These are phyloP conservation scores for Cremastinae sp. DNA, from an alignment of 2,888 invertebrate genomes.

Conservation along the genomic window DNA sequence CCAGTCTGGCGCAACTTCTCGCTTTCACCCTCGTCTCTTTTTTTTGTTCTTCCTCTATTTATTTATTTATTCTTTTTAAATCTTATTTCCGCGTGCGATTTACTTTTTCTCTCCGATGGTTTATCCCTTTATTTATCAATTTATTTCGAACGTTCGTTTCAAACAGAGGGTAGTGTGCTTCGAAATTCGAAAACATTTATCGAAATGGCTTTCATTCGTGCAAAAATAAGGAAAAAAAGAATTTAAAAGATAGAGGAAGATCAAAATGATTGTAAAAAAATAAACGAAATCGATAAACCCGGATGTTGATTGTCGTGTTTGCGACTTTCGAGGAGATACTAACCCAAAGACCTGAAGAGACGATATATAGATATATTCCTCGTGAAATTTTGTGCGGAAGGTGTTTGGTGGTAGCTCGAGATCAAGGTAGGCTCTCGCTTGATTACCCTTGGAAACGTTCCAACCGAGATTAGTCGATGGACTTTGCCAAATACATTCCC, in stretches of 20 bases:
- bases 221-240: background rate
- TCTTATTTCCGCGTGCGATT: background rate
- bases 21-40: background rate
- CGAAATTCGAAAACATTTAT: no score
- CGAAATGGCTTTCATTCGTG: background rate
- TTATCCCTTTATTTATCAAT: background rate
- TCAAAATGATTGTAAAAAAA: background rate
- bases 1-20: background rate
- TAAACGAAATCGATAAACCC: constrained; percentile 41
- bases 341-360: background rate
- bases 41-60: background rate
- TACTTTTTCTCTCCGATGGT: background rate
- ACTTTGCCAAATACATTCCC: constrained; percentile 45
- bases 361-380: background rate
- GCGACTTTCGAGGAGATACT: constrained; percentile 10
- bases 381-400: constrained; percentile 44
- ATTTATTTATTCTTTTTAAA: constrained; percentile 1
- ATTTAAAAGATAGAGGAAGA: background rate
- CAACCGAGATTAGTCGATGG: constrained; percentile 67
- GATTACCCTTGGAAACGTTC: constrained; percentile 66
- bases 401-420: constrained; percentile 41
- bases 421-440: constrained; percentile 54
- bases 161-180: no score
- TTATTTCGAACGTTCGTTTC: no score
- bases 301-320: constrained; percentile 46